These are phyloP conservation scores for Drosophila suzukii DNA, from an alignment of 1,140 invertebrate genomes.

Conservation along the genomic window DNA sequence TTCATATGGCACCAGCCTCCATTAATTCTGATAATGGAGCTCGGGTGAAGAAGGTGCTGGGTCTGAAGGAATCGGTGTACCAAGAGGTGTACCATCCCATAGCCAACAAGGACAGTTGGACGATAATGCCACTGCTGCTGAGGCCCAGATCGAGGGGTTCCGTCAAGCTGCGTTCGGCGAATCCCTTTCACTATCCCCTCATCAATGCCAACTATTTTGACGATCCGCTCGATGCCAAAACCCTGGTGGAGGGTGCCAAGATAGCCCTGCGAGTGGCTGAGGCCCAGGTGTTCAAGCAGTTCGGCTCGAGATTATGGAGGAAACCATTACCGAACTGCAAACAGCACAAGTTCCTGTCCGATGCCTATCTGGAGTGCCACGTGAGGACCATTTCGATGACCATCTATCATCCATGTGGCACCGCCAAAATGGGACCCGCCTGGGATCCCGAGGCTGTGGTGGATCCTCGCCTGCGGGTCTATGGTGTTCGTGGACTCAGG, in stretches of 20 bases:
- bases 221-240: slow-evolving; percentile 90
- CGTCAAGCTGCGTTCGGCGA: slow-evolving; percentile 89
- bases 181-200: slow-evolving; percentile 93
- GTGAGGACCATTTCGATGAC: slow-evolving; percentile 94
- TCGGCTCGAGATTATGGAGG: slow-evolving; percentile 90
- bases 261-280: slow-evolving; percentile 89
- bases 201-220: slow-evolving; percentile 96
- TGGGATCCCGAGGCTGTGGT: slow-evolving; percentile 92
- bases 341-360: slow-evolving; percentile 89
- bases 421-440: slow-evolving; percentile 92
- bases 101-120: slow-evolving; percentile 91
- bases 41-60: slow-evolving; percentile 91
- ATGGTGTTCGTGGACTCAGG: slow-evolving; percentile 90
- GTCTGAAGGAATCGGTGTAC: slow-evolving; percentile 92
- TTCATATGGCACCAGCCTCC: slow-evolving; percentile 94
- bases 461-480: slow-evolving; percentile 91
- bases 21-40: slow-evolving; percentile 92
- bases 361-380: slow-evolving; percentile 94
- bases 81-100: slow-evolving; percentile 91
- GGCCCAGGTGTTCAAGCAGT: slow-evolving; percentile 92
- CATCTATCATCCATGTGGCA: slow-evolving; percentile 93
- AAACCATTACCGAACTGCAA: slow-evolving; percentile 92
- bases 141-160: slow-evolving; percentile 92
- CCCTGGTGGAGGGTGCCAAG: slow-evolving; percentile 92
- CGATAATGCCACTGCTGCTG: slow-evolving; percentile 92